These are phyloP conservation scores for Steinernema feltiae DNA, from an alignment of 1,140 invertebrate species.

Conservation along the genomic window DNA sequence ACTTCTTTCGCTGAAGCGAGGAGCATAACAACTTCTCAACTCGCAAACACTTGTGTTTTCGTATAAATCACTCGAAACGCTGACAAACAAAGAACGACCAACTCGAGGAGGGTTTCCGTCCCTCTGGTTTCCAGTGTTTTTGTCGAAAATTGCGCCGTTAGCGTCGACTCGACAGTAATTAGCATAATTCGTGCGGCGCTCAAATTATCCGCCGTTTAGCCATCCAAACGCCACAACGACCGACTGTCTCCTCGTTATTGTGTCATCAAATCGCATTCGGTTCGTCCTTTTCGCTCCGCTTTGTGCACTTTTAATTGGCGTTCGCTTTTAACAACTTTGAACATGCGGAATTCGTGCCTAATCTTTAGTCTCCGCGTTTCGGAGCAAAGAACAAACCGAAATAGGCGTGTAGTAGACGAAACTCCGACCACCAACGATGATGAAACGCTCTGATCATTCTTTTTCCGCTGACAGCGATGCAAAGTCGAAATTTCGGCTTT, in stretches of 20 bases:
- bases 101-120: neutral
- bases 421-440: too few relatives aligned
- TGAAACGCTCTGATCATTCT: too few relatives aligned
- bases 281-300: neutral
- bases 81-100: neutral
- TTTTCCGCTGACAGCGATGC: too few relatives aligned
- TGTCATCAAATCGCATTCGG: neutral
- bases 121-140: neutral
- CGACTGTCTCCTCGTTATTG: neutral
- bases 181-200: conserved; percentile 5
- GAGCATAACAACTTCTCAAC: too few relatives aligned
- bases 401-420: too few relatives aligned
- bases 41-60: too few relatives aligned
- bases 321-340: neutral
- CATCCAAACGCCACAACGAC: neutral
- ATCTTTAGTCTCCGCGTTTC: too few relatives aligned
- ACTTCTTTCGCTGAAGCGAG: too few relatives aligned
- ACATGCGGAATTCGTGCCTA: neutral
- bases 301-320: neutral
- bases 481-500: too few relatives aligned
- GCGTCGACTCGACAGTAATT: too few relatives aligned
- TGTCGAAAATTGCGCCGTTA: neutral
- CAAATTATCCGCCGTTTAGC: conserved; percentile 8
- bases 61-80: neutral
- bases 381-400: too few relatives aligned